Evolutionary conservation across 2,888 invertebrate genomes (phyloP), one percentile per base, ranked within the genome.

Genomic region (Agrochola litura): DNA sequence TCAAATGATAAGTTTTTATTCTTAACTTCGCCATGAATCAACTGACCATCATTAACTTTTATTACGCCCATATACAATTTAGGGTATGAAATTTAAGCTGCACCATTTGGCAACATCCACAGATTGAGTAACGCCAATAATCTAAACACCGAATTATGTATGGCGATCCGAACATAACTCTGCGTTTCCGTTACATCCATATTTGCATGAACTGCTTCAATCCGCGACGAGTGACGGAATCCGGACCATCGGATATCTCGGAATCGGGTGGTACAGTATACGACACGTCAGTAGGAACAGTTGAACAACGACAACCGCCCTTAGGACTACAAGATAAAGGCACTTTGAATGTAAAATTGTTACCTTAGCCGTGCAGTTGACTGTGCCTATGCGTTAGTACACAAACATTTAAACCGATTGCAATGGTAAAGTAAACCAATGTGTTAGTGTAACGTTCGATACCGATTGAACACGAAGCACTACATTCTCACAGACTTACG

Each of bases 391-490:
- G n/a, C n/a, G n/a, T 25, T 58, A 72, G 83, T 82, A 77, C 75
- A 72, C 54, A 73, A 79, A 73, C 71, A 68, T 74, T 69, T 79
- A 72, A 72, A 64, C 71, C n/a, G 19, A 65, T 76, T 61, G 77
- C 71, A 30, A 64, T 74, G 60, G 81, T 88, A 84, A 86, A 88
- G 82, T 90, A 91, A 90, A 91, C 89, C 89, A 90, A 92, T 92
- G 90, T 84, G 86, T 89, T 89, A 83, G 84, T 86, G 73, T 91
- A 91, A 90, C 82, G 87, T 89, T 89, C 66, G 78, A 88, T 87
- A 89, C 84, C 89, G 85, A 85, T 86, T 54, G 81, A 88, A 86
- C 92, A 92, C 90, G 92, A 92, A 89, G 87, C 19, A 86, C 83
- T 77, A 81, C 84, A 89, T 91, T 93, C 91, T 90, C 90, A 90